Percentiles rank a stretch among this genome's conserved stretches.
Conservation (phyloP, 2,888 invertebrate species). For the Lobophora halterata region DNA sequence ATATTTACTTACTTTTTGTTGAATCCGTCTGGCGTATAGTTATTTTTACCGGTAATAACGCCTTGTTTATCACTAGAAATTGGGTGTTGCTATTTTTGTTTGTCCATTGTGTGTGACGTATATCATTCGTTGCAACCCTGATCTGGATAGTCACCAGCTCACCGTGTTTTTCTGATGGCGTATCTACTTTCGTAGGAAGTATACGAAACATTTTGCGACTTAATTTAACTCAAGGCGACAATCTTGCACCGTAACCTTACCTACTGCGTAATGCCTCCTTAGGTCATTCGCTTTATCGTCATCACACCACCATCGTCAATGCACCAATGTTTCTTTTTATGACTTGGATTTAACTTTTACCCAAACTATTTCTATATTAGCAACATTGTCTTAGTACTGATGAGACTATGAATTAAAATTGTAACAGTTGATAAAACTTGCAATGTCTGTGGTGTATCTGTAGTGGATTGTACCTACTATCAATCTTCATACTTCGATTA, state of each 20-base stretch:
- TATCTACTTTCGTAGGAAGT: conserved; percentile 3
- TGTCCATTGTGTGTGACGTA: too few species aligned
- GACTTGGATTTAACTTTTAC: not conserved
- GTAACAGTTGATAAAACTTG: too few species aligned
- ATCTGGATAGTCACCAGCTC: too few species aligned
- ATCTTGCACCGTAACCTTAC: conserved; percentile 11
- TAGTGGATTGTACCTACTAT: too few species aligned
- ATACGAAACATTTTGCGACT: conserved; percentile 9
- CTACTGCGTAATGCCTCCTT: conserved; percentile 17
- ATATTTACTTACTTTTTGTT: conserved; percentile 15
- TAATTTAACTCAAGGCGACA: conserved; percentile 11
- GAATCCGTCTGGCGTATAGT: conserved; percentile 17
- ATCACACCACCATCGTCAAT: conserved; percentile 5
- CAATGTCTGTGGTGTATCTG: too few species aligned
- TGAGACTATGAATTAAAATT: too few species aligned
- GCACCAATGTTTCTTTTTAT: conserved; percentile 4
- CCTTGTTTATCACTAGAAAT: conserved; percentile 19
- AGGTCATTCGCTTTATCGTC: conserved; percentile 20
- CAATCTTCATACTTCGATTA: too few species aligned
- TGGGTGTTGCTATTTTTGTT: not conserved
- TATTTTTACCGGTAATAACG: conserved; percentile 9
- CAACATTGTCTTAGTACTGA: too few species aligned
- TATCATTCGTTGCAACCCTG: too few species aligned
- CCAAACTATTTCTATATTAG: too few species aligned
- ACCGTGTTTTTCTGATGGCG: conserved; percentile 1